These are phyloP conservation scores for Mamestra brassicae DNA, from an alignment of 2,888 invertebrate species.

Conservation along the genomic window DNA sequence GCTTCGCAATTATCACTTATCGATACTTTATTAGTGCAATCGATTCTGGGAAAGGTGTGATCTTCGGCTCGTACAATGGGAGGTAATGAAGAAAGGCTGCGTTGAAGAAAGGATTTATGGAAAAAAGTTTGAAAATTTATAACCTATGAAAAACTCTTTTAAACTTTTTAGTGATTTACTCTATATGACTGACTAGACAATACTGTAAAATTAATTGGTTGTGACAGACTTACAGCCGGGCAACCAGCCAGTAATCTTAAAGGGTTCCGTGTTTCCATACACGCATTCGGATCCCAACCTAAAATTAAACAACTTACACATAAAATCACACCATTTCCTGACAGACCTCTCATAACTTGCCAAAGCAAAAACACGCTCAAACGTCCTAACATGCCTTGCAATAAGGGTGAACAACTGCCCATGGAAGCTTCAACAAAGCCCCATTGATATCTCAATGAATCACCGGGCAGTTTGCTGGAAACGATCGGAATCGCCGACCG, in stretches of 20 bases:
- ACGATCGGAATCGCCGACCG: constrained; percentile 48
- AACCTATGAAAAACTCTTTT: too few relatives aligned
- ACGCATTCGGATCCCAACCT: too few relatives aligned
- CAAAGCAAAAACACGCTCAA: background rate
- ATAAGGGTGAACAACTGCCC: constrained; percentile 8
- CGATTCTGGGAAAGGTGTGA: background rate
- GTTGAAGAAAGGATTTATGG: background rate
- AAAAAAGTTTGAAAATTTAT: background rate
- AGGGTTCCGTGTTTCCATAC: too few relatives aligned
- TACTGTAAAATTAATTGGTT: too few relatives aligned
- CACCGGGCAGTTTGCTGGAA: constrained; percentile 53
- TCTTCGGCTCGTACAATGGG: background rate
- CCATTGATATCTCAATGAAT: constrained; percentile 58
- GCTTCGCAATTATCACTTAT: constrained; percentile 31
- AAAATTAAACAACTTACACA: too few relatives aligned
- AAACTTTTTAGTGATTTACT: too few relatives aligned
- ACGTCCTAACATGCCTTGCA: background rate
- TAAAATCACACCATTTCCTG: too few relatives aligned
- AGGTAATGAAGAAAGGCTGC: too few relatives aligned
- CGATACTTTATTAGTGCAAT: constrained; percentile 14
- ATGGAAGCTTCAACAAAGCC: constrained; percentile 29
- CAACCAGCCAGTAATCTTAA: too few relatives aligned
- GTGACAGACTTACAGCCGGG: too few relatives aligned
- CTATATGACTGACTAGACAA: too few relatives aligned
- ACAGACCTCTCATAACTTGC: background rate